These are phyloP conservation scores for Diadumene lineata DNA, from an alignment of 92 coral and sea anemone genomes.

Conservation along the genomic window DNA sequence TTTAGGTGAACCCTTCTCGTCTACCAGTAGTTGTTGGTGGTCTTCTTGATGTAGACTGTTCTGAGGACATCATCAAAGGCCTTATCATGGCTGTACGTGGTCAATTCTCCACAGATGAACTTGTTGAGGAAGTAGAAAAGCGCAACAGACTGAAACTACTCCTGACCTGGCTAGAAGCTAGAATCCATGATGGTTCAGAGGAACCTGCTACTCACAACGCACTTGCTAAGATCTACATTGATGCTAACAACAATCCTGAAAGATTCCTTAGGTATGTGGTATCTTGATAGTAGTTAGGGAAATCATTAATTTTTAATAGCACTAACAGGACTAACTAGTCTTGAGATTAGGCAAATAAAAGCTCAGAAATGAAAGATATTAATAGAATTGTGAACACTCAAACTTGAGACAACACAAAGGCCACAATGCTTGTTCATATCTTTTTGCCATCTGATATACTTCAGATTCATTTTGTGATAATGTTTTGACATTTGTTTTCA, in stretches of 20 bases:
- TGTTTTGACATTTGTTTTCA: conserved; percentile 9
- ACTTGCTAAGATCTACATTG: conserved; percentile 97
- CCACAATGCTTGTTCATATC: no score
- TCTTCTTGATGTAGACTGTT: conserved; percentile 90
- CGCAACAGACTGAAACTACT: conserved; percentile 88
- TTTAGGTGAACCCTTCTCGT: conserved; percentile 98
- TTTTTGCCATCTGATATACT: neutral
- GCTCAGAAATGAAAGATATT: no score
- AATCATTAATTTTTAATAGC: no score
- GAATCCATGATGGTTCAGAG: conserved; percentile 97
- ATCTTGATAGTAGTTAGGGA: no score
- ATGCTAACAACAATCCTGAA: conserved; percentile 97
- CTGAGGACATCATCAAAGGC: conserved; percentile 94
- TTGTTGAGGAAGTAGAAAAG: conserved; percentile 97
- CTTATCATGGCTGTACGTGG: conserved; percentile 99
- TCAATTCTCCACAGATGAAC: conserved; percentile 98
- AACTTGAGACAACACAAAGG: no score
- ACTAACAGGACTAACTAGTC: no score
- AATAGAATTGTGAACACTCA: no score
- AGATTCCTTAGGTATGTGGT: conserved; percentile 85
- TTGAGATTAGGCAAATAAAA: no score
- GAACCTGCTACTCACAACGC: conserved; percentile 99
- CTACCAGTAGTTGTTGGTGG: conserved; percentile 97
- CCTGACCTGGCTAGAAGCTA: conserved; percentile 95
- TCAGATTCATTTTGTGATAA: no score